Percentiles rank a stretch among this genome's conserved stretches.
These are phyloP conservation scores for Prolemur simus DNA, from an alignment of 2,113 vertebrate genomes.

Conservation along the genomic window DNA sequence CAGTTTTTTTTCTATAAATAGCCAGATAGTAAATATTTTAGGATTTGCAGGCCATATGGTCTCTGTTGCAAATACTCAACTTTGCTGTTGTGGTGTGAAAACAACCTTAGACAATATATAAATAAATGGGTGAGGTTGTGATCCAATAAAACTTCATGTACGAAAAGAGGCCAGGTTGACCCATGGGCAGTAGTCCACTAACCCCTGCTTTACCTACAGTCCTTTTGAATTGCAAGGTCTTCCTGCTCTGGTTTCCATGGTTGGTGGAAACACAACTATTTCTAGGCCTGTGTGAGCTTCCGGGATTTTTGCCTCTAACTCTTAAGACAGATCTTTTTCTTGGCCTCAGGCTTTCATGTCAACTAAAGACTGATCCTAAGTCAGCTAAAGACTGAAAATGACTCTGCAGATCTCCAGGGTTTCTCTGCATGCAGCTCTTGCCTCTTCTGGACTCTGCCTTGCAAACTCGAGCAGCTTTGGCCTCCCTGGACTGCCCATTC, in stretches of 20 bases:
- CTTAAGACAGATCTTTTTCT: neutral
- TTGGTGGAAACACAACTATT: neutral
- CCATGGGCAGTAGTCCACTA: neutral
- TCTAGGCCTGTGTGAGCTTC: neutral
- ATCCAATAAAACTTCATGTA: neutral
- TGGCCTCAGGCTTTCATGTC: neutral
- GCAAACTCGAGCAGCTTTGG: neutral
- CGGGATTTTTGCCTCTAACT: neutral
- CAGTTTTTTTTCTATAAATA: neutral
- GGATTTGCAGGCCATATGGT: neutral
- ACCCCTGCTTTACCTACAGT: neutral
- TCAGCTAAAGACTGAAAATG: neutral
- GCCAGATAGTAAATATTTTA: neutral
- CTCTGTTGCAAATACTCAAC: neutral
- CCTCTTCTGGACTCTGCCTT: neutral
- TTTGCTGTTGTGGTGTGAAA: neutral
- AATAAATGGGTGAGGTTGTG: neutral
- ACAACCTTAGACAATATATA: neutral
- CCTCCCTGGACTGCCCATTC: neutral
- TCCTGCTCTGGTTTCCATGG: no score
- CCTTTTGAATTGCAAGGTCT: neutral
- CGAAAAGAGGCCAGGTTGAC: neutral
- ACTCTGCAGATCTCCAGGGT: neutral
- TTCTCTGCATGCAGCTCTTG: neutral
- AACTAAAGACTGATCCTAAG: neutral